Evolutionary conservation across 2,113 vertebrate genomes (phyloP), one percentile per base, ranked within the genome.

Genomic region (Nansenia antarctica): DNA sequence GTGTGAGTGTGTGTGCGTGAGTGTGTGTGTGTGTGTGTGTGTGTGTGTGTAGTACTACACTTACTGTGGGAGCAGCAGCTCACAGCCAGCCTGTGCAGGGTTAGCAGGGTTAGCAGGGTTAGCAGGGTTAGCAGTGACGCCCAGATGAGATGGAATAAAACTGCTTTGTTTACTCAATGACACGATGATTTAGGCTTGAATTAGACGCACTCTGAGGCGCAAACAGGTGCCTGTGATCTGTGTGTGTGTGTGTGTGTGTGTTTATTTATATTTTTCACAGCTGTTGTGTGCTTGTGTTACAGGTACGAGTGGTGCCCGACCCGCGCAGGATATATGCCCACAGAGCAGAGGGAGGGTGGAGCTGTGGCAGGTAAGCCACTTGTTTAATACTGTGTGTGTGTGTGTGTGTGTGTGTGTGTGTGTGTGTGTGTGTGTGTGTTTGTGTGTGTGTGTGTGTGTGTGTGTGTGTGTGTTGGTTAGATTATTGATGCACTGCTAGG

Each of bases 401-500:
- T n/a, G n/a, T n/a, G 34, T 63, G 35, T 58, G 18, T 45, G 35
- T 69, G 67, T 68, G 12, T 65, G 29, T 72, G 72, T 59, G 80
- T 54, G 59, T 37, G 52, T 65, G 53, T 49, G 72, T 57, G 73
- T 70, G 73, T 79, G 9, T 76, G 42, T 71, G 12, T 87, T 87
- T n/a, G n/a, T n/a, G 35, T 58, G 18, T 45, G 35, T 69, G 67
- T 68, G 12, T 65, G 29, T 72, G 72, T 59, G 80, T 54, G 59
- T 37, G 52, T 65, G 53, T 49, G 72, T 57, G 73, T 70, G 73
- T 79, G 9, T 76, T 49, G 69, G 12, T 87, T 87, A 89, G 84
- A 87, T 89, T 86, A 90, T 90, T 80, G 82, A 89, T 87, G 82
- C 78, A 73, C 77, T 85, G 61, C 80, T 83, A 72, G 75, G 65